Conservation (phyloP, 2,888 invertebrate genomes). For the Proisotoma minuta region DNA sequence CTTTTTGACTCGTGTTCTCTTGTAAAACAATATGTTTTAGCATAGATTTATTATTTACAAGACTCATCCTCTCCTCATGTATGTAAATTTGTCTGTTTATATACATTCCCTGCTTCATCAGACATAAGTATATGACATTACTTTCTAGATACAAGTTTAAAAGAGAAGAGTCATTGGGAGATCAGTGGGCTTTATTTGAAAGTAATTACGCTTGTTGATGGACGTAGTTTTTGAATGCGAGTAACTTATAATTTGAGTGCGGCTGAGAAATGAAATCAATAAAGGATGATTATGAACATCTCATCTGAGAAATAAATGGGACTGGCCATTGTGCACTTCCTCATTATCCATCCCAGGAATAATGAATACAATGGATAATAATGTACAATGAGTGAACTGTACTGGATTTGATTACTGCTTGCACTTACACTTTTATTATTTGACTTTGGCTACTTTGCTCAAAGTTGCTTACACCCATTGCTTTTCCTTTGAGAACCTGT, state of each 20-base stretch:
- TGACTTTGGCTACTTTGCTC: constrained; percentile 21
- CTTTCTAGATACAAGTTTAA: no score
- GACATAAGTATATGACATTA: no score
- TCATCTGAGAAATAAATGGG: background rate
- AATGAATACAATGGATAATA: constrained; percentile 16
- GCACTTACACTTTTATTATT: constrained; percentile 21
- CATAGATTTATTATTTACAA: background rate
- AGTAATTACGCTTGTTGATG: background rate
- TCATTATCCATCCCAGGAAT: constrained; percentile 14
- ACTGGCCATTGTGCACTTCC: constrained; percentile 11
- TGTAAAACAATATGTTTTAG: no score
- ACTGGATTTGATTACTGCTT: constrained; percentile 21
- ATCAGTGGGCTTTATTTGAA: background rate
- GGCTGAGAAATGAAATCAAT: constrained; percentile 39
- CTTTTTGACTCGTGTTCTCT: no score
- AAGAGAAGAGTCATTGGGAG: no score
- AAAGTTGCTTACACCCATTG: constrained; percentile 21
- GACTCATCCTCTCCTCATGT: no score
- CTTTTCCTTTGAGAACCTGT: constrained; percentile 19
- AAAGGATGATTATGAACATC: constrained; percentile 33
- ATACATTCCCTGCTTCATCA: no score
- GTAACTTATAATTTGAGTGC: constrained; percentile 36
- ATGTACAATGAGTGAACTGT: constrained; percentile 20
- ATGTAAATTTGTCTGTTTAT: no score
- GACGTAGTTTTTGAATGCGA: constrained; percentile 15